Evolutionary conservation across 2,888 invertebrate species (phyloP), one percentile per base, ranked within the genome.

Genomic region (Campoplex nolae): DNA sequence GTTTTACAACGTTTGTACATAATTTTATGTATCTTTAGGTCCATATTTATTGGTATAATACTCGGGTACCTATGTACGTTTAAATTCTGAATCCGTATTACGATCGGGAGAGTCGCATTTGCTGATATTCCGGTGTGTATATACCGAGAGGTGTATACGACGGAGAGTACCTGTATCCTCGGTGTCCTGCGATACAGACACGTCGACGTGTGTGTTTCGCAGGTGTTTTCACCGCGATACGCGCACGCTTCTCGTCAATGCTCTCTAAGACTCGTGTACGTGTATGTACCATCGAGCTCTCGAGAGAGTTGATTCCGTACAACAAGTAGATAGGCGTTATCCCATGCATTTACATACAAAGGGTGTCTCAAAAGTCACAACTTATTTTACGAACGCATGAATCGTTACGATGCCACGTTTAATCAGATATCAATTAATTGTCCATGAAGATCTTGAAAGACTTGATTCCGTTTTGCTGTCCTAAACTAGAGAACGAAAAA

Each of bases 141-240:
- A 67, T 56, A 54, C 35, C 51, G 16, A 35, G 35, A 48, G 18
- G 73, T 73, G 32, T 54, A 56, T 38, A 74, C 38, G 38, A 38
- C 56, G n/a, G 38, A 38, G 35, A 56, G 74, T 74, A 74, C 56
- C 74, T 74, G 56, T 70, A 75, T 68, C 48, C 76, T 83, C 76
- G 79, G 68, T 58, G 79, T 68, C 58, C 48, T 56, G 38, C n/a
- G 74, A 68, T 28, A 73, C 73, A 73, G 74, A 68, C 38, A 73
- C 73, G 77, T 68, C 75, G 51, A 51, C 42, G 65, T 65, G 76
- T 75, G 81, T 74, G 87, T 87, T 76, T 79, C 83, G 83, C 87
- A 87, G 87, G 87, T 87, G 87, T 87, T 87, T 83, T 79, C 77
- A 79, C 85, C 75, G 56, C 79, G 85, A 78, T 82, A 78, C 83